Evolutionary conservation across 2,113 vertebrate genomes (phyloP).

Genomic region (Cettia cetti): DNA sequence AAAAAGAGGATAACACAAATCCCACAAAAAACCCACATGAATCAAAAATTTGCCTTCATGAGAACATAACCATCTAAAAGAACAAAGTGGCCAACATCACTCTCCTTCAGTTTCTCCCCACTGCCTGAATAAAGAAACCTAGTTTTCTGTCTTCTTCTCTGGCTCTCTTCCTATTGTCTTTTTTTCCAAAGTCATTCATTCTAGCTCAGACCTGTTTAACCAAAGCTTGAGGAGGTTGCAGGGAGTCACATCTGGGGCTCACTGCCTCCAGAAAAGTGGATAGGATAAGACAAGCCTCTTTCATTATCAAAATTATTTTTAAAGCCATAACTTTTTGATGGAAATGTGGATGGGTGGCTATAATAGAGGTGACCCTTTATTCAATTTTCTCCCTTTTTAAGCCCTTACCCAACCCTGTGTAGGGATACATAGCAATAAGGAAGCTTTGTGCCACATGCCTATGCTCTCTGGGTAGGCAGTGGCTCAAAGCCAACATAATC

Average conservation of each 20-base stretch:
- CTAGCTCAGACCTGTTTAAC: not conserved
- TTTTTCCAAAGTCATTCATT: not conserved
- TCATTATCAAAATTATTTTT: not conserved
- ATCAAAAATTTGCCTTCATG: not conserved
- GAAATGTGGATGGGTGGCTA: not conserved
- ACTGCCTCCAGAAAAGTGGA: rapidly evolving
- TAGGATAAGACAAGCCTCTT: not conserved
- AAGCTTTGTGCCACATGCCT: not conserved
- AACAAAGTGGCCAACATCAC: not conserved
- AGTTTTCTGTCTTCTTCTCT: not conserved
- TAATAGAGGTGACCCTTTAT: not conserved
- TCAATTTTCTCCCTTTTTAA: not conserved
- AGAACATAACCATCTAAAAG: not conserved
- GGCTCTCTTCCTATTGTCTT: not conserved
- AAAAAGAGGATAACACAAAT: not conserved
- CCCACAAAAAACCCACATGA: rapidly evolving
- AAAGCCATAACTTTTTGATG: not conserved
- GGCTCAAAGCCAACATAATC: rapidly evolving
- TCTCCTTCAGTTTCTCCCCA: not conserved
- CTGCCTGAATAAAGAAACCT: not conserved
- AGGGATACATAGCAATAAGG: not conserved
- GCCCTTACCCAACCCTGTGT: not conserved
- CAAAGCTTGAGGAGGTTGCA: not conserved
- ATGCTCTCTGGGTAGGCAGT: not conserved
- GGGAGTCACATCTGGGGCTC: not conserved